Percentiles rank a stretch among this genome's conserved stretches.
Evolutionary conservation across 2,113 vertebrate genomes (phyloP).

Genomic region (human (Homo sapiens)): DNA sequence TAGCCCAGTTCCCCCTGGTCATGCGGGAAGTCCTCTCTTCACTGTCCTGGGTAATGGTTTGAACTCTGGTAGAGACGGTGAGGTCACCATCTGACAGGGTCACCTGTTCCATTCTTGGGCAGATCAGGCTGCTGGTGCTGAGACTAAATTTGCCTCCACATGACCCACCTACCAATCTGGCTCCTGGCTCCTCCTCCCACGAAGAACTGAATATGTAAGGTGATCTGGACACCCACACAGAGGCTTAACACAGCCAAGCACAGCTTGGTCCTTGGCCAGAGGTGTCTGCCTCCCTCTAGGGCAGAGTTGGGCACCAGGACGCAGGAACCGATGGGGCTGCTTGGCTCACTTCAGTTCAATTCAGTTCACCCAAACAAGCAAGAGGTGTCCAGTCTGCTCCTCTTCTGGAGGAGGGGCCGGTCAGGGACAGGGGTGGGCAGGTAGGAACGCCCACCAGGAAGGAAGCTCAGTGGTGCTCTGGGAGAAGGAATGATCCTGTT

Average conservation of each 20-base stretch:
- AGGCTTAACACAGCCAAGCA: not conserved
- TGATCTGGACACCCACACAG: not conserved
- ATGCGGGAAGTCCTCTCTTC: not conserved
- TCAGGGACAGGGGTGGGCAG: no score
- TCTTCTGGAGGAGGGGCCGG: not conserved
- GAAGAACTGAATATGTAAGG: not conserved
- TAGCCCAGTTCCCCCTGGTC: accelerated
- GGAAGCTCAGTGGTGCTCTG: accelerated
- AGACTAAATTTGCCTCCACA: not conserved
- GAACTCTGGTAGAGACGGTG: not conserved
- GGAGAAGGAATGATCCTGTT: not conserved
- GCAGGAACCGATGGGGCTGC: accelerated
- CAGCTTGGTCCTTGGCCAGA: not conserved
- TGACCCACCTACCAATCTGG: not conserved
- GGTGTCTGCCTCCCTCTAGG: not conserved
- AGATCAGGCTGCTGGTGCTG: not conserved
- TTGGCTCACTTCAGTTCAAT: not conserved
- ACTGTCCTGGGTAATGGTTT: not conserved
- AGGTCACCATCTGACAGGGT: not conserved
- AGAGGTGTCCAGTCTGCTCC: not conserved
- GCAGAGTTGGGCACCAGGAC: not conserved
- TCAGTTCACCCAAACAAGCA: not conserved
- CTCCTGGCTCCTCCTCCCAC: accelerated
- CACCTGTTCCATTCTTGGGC: not conserved
- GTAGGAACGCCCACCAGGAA: not conserved